These are phyloP conservation scores for Callipepla californica DNA, from an alignment of 2,113 vertebrate genomes.

Conservation along the genomic window DNA sequence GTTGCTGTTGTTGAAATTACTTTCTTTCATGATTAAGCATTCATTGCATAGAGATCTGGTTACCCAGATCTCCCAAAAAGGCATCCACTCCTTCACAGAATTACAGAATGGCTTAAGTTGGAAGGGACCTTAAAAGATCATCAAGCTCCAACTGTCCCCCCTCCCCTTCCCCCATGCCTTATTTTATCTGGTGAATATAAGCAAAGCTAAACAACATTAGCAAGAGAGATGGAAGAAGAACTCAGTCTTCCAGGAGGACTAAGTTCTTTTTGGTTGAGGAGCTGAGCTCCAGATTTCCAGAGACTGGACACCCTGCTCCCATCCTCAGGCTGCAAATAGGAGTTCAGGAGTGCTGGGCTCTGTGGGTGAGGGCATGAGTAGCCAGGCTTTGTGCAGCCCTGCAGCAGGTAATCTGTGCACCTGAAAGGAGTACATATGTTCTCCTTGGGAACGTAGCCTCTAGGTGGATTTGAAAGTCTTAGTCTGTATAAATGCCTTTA, in stretches of 20 bases:
- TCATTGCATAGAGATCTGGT: not conserved
- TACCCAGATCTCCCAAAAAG: not conserved
- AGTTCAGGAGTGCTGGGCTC: not conserved
- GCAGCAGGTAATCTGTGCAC: not conserved
- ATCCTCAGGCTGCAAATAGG: not conserved
- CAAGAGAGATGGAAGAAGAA: not conserved
- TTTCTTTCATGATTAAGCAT: not conserved
- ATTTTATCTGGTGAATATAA: not conserved
- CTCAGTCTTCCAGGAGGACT: not conserved
- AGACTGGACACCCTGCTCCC: not conserved
- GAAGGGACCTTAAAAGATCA: too few relatives aligned
- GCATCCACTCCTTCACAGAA: not conserved
- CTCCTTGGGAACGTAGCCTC: not conserved
- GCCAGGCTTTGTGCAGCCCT: accelerated
- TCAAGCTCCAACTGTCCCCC: too few relatives aligned
- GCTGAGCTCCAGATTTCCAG: not conserved
- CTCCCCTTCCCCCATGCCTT: too few relatives aligned
- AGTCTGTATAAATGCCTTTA: not conserved
- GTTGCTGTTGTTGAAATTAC: not conserved
- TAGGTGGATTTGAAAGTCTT: not conserved
- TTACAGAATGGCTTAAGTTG: too few relatives aligned
- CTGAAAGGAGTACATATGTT: not conserved
- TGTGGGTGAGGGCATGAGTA: accelerated
- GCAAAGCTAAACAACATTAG: not conserved
- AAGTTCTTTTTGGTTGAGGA: not conserved